Evolutionary conservation across 2,113 vertebrate genomes (phyloP).

Genomic region (Cercopithecus mona): DNA sequence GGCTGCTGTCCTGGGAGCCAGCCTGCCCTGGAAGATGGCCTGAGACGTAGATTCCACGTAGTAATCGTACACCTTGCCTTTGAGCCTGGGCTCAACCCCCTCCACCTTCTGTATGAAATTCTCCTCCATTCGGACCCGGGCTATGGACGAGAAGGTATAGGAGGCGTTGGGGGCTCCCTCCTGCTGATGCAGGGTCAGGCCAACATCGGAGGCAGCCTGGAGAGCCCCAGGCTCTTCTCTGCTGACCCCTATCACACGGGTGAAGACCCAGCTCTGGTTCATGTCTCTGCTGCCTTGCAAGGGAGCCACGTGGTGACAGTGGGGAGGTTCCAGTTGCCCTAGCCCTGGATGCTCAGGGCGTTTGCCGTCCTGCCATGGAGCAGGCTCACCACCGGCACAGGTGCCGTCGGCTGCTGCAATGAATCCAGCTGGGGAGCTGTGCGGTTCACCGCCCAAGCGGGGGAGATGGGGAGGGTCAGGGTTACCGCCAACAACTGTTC

Average conservation of each 20-base stretch:
- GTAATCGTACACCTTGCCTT: conserved; percentile 92
- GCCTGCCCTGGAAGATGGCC: conserved; percentile 67
- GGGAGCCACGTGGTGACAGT: neutral
- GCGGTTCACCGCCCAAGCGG: neutral
- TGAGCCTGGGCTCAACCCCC: neutral
- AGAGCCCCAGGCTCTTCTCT: conserved; percentile 74
- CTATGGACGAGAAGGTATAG: conserved; percentile 89
- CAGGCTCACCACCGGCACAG: rapidly evolving
- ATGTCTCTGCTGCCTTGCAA: neutral
- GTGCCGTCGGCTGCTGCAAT: rapidly evolving
- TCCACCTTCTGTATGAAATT: conserved; percentile 72
- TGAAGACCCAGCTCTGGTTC: conserved; percentile 23
- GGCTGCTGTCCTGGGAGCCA: neutral
- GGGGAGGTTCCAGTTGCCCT: neutral
- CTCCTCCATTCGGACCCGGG: conserved; percentile 89
- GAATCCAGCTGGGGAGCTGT: neutral
- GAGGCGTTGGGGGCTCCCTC: conserved; percentile 70
- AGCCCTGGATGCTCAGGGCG: neutral
- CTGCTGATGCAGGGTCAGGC: conserved; percentile 83
- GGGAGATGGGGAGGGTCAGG: neutral
- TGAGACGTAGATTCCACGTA: conserved; percentile 88
- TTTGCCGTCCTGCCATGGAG: rapidly evolving
- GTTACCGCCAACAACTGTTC: neutral
- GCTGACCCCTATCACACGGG: neutral
- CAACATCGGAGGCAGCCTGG: conserved; percentile 83